Evolutionary conservation across 2,888 invertebrate species (phyloP).

Genomic region (Tenthredo scrophulariae): DNA sequence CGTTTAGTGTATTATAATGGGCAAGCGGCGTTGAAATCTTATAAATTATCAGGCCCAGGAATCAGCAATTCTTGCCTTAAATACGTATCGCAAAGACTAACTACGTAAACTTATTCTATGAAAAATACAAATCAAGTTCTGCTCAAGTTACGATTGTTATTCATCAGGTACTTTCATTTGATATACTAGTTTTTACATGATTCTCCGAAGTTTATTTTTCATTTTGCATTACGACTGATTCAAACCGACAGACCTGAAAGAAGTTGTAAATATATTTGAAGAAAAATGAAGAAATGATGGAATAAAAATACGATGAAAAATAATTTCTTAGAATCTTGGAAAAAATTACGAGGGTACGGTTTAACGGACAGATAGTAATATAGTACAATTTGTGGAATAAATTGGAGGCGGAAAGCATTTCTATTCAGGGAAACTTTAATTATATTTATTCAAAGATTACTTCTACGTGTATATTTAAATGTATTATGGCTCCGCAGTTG

Average conservation of each 20-base stretch:
- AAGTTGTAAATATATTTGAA: constrained; percentile 2
- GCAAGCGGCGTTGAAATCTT: not conserved
- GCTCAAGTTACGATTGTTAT: not conserved
- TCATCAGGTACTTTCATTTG: constrained; percentile 13
- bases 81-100: constrained; percentile 36
- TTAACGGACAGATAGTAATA: constrained; percentile 55
- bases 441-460: constrained; percentile 55
- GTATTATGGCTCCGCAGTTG: constrained; percentile 52
- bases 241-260: not conserved
- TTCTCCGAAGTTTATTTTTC: not conserved
- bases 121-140: not conserved
- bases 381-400: constrained; percentile 57
- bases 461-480: not conserved
- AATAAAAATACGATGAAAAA: not conserved
- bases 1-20: not conserved
- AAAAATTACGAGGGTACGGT: constrained; percentile 19
- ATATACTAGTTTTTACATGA: not conserved
- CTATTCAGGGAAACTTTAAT: constrained; percentile 59
- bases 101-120: constrained; percentile 10
- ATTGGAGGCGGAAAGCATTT: constrained; percentile 56
- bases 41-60: not conserved
- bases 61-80: constrained; percentile 17
- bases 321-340: constrained; percentile 5
- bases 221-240: not conserved
- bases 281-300: not conserved